phyloP scores from a whole-genome alignment of 2,888 invertebrate species.

The Malthinus flaveolus region DNA sequence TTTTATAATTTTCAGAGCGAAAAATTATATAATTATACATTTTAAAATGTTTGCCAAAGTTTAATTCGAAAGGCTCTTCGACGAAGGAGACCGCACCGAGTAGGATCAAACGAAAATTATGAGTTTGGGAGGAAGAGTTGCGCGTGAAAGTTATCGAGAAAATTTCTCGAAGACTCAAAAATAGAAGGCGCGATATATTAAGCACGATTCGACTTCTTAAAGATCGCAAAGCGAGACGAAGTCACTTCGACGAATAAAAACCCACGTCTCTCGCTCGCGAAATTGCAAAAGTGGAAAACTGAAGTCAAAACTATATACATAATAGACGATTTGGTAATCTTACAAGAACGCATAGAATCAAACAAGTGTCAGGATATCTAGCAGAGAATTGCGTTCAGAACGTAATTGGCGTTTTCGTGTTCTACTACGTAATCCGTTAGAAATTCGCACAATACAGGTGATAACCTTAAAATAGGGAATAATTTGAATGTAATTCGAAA shows the following conservation, averaged over 20 bases:
- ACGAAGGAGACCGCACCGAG: not conserved
- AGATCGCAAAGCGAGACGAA: too few relatives aligned
- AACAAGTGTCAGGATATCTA: conserved; percentile 7
- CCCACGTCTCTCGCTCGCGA: not conserved
- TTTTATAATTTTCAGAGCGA: conserved; percentile 36
- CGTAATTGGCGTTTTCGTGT: conserved; percentile 5
- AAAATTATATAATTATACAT: conserved; percentile 36
- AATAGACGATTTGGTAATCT: conserved; percentile 1
- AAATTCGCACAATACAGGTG: conserved; percentile 4
- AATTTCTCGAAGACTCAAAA: too few relatives aligned
- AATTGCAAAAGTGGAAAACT: not conserved
- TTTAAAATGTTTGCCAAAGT: conserved; percentile 13
- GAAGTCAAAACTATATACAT: not conserved
- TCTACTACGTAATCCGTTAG: conserved; percentile 4
- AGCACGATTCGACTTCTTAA: too few relatives aligned
- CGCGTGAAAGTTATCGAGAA: not conserved
- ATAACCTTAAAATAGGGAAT: conserved; percentile 2
- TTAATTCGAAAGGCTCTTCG: not conserved
- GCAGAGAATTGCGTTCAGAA: conserved; percentile 4
- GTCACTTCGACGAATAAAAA: too few relatives aligned
- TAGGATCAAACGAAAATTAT: not conserved
- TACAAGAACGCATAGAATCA: conserved; percentile 4
- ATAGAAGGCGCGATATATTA: too few relatives aligned
- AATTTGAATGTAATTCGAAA: conserved; percentile 2
- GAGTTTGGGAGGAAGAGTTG: not conserved